phyloP scores from a whole-genome alignment of 2,888 invertebrate genomes.

The Ichneumoninae sp. region DNA sequence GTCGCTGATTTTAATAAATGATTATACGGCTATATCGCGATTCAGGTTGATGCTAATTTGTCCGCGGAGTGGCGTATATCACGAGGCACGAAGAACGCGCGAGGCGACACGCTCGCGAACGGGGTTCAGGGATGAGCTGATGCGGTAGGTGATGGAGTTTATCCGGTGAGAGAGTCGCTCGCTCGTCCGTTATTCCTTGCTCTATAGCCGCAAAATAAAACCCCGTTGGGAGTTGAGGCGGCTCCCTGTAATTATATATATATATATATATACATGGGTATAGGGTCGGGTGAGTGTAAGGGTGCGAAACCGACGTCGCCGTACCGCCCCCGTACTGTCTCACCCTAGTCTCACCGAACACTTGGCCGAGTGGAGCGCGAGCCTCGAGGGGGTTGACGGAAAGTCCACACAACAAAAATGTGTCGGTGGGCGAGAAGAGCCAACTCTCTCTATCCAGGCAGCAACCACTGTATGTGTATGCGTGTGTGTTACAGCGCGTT shows the following conservation, averaged over 20 bases:
- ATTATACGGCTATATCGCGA: not conserved
- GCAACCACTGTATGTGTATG: not conserved
- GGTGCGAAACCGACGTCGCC: slow-evolving; percentile 17
- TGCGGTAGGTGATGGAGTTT: slow-evolving; percentile 50
- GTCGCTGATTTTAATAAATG: slow-evolving; percentile 22
- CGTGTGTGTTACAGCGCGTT: not conserved
- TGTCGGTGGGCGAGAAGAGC: slow-evolving; percentile 9
- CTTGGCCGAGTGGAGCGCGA: slow-evolving; percentile 27
- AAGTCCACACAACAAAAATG: slow-evolving; percentile 40
- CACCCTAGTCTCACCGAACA: not conserved
- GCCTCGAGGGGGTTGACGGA: slow-evolving; percentile 33
- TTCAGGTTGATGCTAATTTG: slow-evolving; percentile 38
- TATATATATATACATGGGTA: not conserved
- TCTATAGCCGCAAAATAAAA: slow-evolving; percentile 34
- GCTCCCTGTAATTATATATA: slow-evolving; percentile 19
- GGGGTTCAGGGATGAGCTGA: slow-evolving; percentile 32
- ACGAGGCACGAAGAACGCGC: slow-evolving; percentile 18
- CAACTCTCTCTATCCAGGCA: not conserved
- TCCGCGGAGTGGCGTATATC: slow-evolving; percentile 26
- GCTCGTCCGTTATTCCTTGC: slow-evolving; percentile 27
- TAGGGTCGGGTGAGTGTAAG: not conserved
- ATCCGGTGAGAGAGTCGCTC: slow-evolving; percentile 42
- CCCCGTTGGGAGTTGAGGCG: slow-evolving; percentile 32
- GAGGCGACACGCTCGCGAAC: not conserved
- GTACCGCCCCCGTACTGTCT: not conserved